Conservation (phyloP, 2,888 invertebrate species). For the Leptarthrus brevirostris region DNA sequence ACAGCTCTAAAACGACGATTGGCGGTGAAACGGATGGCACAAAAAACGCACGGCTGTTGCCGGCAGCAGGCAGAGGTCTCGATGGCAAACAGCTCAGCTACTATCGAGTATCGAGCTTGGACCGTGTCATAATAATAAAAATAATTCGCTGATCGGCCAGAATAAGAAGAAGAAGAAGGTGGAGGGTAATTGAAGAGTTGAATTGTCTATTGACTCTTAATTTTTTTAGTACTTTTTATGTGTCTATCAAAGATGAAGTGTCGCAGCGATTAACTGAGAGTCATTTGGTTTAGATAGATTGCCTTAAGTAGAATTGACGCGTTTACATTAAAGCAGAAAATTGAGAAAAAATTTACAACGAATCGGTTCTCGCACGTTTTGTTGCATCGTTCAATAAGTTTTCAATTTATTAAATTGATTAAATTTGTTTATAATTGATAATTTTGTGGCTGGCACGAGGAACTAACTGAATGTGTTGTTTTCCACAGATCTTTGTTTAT, state of each 20-base stretch:
- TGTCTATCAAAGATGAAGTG: not conserved
- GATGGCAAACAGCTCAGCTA: not conserved
- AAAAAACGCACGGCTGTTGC: constrained; percentile 11
- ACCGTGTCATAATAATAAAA: constrained; percentile 27
- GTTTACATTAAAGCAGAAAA: not conserved
- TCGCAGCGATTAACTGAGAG: not conserved
- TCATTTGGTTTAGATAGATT: not conserved
- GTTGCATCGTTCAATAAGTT: not conserved
- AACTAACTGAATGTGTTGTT: too few species aligned
- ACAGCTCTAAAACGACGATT: not conserved
- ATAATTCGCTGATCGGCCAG: constrained; percentile 10
- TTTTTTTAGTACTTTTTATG: not conserved
- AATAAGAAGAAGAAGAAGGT: not conserved
- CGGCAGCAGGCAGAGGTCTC: not conserved
- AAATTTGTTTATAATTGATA: too few species aligned
- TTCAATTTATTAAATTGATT: too few species aligned
- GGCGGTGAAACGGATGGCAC: constrained; percentile 7
- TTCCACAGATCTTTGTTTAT: too few species aligned
- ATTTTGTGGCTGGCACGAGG: too few species aligned
- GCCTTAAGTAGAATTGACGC: not conserved
- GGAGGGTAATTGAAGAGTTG: not conserved
- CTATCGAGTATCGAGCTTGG: not conserved
- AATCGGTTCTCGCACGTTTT: too few species aligned
- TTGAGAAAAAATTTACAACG: not conserved
- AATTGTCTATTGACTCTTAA: not conserved